phyloP scores from a whole-genome alignment of 1,140 invertebrate genomes.

The Anoplolepis gracilipes region DNA sequence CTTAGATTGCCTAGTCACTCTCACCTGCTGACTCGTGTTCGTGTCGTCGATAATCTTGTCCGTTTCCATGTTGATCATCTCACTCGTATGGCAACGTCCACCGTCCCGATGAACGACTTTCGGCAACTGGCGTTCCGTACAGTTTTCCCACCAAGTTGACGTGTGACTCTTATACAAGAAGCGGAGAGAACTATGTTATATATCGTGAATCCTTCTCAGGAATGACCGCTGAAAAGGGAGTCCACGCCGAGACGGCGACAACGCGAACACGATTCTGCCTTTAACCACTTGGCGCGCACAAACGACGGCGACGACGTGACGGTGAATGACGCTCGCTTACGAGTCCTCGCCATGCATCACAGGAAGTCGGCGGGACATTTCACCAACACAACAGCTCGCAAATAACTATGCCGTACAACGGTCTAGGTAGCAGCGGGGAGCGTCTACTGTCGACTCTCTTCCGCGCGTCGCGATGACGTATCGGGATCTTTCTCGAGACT shows the following conservation, averaged over 20 bases:
- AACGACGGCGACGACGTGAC: background rate
- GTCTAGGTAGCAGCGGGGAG: background rate
- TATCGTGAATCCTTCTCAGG: no score
- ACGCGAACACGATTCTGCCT: background rate
- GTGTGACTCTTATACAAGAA: background rate
- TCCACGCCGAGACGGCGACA: background rate
- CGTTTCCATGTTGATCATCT: conserved; percentile 89
- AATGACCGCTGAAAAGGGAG: conserved; percentile 8
- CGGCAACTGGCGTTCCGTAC: background rate
- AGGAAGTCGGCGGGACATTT: conserved; percentile 77
- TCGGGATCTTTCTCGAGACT: background rate
- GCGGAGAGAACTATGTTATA: background rate
- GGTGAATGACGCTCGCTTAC: conserved; percentile 66
- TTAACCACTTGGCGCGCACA: conserved; percentile 57
- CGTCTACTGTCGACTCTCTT: background rate
- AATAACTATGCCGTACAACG: conserved; percentile 69
- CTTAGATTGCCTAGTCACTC: background rate
- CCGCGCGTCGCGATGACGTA: background rate
- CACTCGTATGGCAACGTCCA: conserved; percentile 29
- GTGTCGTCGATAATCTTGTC: conserved; percentile 89
- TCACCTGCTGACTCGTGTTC: conserved; percentile 87
- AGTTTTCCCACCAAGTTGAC: background rate
- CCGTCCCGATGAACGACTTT: background rate
- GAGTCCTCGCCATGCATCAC: conserved; percentile 72
- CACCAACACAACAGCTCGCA: conserved; percentile 71